Evolutionary conservation across 1,140 invertebrate genomes (phyloP), one percentile per base, ranked within the genome.

Genomic region (Cyclina sinensis): DNA sequence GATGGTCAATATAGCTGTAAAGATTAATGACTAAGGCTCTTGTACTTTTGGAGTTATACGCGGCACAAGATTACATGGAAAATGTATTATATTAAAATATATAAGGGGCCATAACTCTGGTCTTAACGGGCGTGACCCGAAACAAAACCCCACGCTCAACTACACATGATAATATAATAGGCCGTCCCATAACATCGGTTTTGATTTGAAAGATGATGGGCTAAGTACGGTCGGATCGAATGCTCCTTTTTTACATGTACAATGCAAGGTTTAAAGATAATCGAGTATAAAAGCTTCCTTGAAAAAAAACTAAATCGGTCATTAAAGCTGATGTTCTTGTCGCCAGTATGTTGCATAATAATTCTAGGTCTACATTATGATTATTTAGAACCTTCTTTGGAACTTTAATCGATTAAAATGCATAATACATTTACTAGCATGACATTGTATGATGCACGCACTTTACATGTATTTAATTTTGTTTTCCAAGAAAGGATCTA

Each of bases 251-350:
- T 65, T 65, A 65, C 59, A 65, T 65, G 59, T 65, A 65, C 59
- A 65, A 65, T 65, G 59, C 59, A 65, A 65, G n/a, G 59, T 65
- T 65, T 65, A 65, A 65, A n/a, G n/a, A 65, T 65, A 65, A 65
- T 65, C 59, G n/a, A 65, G n/a, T 65, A 65, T 65, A n/a, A 65
- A 65, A 65, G 59, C 59, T 65, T 65, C 59, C 59, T 65, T 65
- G 9, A 65, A 65, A 65, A 65, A 65, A 9, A n/a, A 11, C 59
- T 65, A 65, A 65, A 65, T 65, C 59, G 59, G 59, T 65, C 59
- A n/a, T 65, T 65, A 65, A 11, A 65, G 59, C 59, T 65, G 59
- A 65, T 65, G n/a, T 65, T 32, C n/a, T 9, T 65, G 59, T 65
- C 59, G 59, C n/a, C 59, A n/a, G 59, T 65, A 65, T 65, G 59